Conservation (phyloP, 2,888 invertebrate species). For the Microchrysa polita region DNA sequence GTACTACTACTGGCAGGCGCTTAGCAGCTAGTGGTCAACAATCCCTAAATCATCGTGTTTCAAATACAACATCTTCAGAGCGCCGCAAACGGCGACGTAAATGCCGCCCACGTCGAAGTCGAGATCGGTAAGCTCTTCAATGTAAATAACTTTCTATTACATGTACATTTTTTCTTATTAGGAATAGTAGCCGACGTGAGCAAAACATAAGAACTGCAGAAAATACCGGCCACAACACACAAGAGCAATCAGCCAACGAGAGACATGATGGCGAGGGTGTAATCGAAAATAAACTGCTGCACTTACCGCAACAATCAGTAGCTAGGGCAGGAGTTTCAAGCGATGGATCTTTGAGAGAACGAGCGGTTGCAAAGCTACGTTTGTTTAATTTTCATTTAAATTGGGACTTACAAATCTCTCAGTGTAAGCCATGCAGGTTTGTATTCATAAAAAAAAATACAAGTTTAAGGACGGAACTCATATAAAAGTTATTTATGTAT, state of each 20-base stretch:
- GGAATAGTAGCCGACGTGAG: neutral
- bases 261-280: neutral
- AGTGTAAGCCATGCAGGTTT: slow-evolving; percentile 65
- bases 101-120: slow-evolving; percentile 61
- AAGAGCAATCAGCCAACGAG: no score
- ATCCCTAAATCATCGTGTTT: slow-evolving; percentile 61
- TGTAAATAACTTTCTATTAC: no score
- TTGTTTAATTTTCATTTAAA: slow-evolving; percentile 65
- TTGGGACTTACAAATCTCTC: slow-evolving; percentile 65
- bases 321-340: slow-evolving; percentile 50
- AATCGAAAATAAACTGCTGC: neutral
- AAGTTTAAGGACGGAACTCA: no score
- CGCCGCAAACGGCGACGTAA: slow-evolving; percentile 61
- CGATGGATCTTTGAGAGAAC: slow-evolving; percentile 61
- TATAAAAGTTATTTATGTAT: no score
- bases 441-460: slow-evolving; percentile 50
- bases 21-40: slow-evolving; percentile 59
- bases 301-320: neutral
- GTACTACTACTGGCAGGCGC: slow-evolving; percentile 62
- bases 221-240: neutral
- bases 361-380: slow-evolving; percentile 64
- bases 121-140: slow-evolving; percentile 41
- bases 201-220: neutral
- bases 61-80: slow-evolving; percentile 63
- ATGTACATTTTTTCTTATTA: no score